Base-by-base conservation (phyloP, 2,888 invertebrate genomes). In the Lymantria dispar region DNA sequence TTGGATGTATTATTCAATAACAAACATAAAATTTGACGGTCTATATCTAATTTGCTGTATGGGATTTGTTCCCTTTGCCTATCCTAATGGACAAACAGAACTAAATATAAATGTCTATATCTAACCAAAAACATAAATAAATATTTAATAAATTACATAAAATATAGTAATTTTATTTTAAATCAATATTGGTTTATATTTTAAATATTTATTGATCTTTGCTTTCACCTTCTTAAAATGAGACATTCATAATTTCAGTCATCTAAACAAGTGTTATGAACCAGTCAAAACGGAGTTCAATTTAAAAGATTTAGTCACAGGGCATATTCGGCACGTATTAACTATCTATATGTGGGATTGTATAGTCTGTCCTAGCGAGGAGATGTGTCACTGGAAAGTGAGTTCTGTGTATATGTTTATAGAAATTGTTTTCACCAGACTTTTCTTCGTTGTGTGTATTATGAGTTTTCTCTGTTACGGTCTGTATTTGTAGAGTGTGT, bases 381-480 rank as follows among this genome's bases (percentile, higher is more conserved):
- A 66, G 62, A 59, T 72, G 83, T 83, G 83, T 84, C 39, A 68
- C 67, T 85, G 85, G 62, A 58, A 54, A 80, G 82, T 85, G 66
- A 70, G 63, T 60, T 75, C 51, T 78, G 80, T 78, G 64, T 57
- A 46, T 44, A 60, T 59, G 65, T 65, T 52, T 49, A 72, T 71
- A 77, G 62, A 64, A 60, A 58, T 42, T 39, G 50, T 50, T 50
- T 56, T 48, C 60, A 56, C 51, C 49, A 54, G 36, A 56, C 52
- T 36, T 47, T 45, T 33, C 46, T 53, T 58, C 50, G 54, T 47
- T 40, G 11, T 47, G 14, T 44, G 15, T 45, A 10, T 50, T 48
- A 51, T 22, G 44, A 54, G 43, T 60, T 44, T 54, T 53, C 36
- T 53, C 40, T 49, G 52, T 52, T 43, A 45, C 54, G 10, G 44